Evolutionary conservation across 2,888 invertebrate genomes (phyloP), one percentile per base, ranked within the genome.

Genomic region (Lobophora halterata): DNA sequence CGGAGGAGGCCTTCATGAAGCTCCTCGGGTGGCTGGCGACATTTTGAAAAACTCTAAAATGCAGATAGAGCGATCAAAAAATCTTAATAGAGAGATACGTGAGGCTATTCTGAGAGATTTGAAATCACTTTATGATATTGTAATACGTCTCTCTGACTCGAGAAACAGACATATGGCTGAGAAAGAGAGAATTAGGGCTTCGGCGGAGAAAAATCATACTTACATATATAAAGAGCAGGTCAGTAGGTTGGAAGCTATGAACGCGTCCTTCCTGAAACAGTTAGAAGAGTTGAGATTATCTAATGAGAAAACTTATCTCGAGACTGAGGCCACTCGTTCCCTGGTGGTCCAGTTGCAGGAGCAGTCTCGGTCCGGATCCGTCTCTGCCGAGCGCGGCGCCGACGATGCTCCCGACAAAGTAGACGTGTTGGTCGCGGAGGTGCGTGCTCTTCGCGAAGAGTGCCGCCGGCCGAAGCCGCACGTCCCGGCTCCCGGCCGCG

Each of bases 251-350:
- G 28, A 28, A 11, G 18, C 10, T 1, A n/a, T 28, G 4, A 18
- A 17, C 7, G 10, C 3, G 11, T 5, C 1, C 3, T 1, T 28
- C 6, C 18, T n/a, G 10, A 3, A 1, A 4, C 3, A 7, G 3
- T 18, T 28, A n/a, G 18, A 28, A n/a, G 28, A 28, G 28, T 4
- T 28, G 7, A 5, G 28, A 4, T 11, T 5, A 4, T n/a, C 11
- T 1, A 16, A 3, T 1, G 18, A 9, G 7, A 1, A 1, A 7
- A 17, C 28, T n/a, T n/a, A 9, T 8, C 8, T 3, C 16, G 25
- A 25, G 25, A 12, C 14, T 5, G 14, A 25, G 14, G 8, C 14
- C 4, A 3, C 14, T 1, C 17, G 6, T 5, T 6, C 5, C 5
- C 3, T n/a, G 2, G 13, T 17, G 1, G 14, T 8, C 16, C 16